Percentiles rank a stretch among this genome's conserved stretches.
These are phyloP conservation scores for Camelus bactrianus DNA, from an alignment of 2,113 vertebrate species.

Conservation along the genomic window DNA sequence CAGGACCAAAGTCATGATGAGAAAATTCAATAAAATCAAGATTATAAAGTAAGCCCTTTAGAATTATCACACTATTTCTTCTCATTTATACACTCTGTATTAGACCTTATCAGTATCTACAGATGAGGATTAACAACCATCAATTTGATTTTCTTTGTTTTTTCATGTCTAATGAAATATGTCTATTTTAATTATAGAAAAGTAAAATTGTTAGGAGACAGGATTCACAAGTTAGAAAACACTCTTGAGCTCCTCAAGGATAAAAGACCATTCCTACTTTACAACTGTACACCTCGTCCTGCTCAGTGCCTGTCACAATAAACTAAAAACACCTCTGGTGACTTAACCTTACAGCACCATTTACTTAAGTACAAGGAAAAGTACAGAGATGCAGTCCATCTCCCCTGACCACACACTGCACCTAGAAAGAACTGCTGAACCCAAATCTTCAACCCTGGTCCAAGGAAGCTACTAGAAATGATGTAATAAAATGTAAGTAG, in stretches of 20 bases:
- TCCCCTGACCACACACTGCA: neutral
- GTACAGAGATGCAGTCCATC: neutral
- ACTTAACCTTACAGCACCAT: neutral
- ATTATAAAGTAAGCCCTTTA: neutral
- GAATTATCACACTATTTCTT: neutral
- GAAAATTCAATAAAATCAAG: slow-evolving; percentile 3
- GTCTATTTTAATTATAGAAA: neutral
- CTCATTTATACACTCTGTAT: neutral
- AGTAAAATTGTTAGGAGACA: neutral
- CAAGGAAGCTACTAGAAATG: slow-evolving; percentile 20
- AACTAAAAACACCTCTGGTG: neutral
- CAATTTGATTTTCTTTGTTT: neutral
- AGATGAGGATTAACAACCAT: neutral
- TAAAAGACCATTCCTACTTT: neutral
- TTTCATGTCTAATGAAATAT: neutral
- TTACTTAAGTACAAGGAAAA: neutral
- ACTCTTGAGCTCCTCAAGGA: neutral
- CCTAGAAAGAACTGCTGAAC: slow-evolving; percentile 17
- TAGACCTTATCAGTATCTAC: neutral
- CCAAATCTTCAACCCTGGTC: neutral
- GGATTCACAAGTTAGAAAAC: neutral
- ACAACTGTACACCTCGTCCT: neutral
- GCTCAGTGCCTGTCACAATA: neutral
- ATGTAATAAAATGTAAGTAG: slow-evolving; percentile 16
- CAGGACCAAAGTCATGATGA: neutral